Evolutionary conservation across 2,113 vertebrate species (phyloP).

Genomic region (sheep (Ovis aries)): DNA sequence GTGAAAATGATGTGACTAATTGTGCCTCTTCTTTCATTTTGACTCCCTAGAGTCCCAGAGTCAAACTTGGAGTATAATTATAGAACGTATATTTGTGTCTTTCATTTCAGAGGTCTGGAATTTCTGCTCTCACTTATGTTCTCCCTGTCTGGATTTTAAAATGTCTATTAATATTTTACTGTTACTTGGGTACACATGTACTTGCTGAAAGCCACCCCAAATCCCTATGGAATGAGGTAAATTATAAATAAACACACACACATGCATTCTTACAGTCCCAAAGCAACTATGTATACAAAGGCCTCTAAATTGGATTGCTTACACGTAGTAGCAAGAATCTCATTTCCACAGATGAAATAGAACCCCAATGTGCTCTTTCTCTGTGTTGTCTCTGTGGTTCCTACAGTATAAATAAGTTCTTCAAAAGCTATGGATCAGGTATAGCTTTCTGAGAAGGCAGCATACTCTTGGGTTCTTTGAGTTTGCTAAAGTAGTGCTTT

Average conservation of each 20-base stretch:
- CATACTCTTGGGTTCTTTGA: not conserved
- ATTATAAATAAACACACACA: not conserved
- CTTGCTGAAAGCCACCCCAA: not conserved
- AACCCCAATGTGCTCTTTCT: not conserved
- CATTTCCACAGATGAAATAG: not conserved
- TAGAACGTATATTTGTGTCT: not conserved
- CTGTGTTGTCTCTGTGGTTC: not conserved
- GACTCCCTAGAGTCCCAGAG: not conserved
- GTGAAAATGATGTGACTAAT: not conserved
- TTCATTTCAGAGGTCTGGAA: not conserved
- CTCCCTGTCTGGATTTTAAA: not conserved
- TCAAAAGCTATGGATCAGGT: not conserved
- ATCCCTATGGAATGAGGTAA: not conserved
- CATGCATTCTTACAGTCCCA: not conserved
- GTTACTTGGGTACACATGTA: not conserved
- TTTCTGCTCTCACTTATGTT: not conserved
- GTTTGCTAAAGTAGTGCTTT: not conserved
- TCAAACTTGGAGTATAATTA: not conserved
- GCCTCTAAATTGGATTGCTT: not conserved
- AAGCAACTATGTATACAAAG: not conserved
- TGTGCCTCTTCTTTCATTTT: not conserved
- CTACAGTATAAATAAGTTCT: not conserved
- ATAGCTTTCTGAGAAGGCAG: not conserved
- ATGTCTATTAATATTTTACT: not conserved
- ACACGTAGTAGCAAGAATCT: not conserved